Percentiles rank a stretch among this genome's conserved stretches.
These are phyloP conservation scores for Adelosebastes latens DNA, from an alignment of 2,797 vertebrate species.

Conservation along the genomic window DNA sequence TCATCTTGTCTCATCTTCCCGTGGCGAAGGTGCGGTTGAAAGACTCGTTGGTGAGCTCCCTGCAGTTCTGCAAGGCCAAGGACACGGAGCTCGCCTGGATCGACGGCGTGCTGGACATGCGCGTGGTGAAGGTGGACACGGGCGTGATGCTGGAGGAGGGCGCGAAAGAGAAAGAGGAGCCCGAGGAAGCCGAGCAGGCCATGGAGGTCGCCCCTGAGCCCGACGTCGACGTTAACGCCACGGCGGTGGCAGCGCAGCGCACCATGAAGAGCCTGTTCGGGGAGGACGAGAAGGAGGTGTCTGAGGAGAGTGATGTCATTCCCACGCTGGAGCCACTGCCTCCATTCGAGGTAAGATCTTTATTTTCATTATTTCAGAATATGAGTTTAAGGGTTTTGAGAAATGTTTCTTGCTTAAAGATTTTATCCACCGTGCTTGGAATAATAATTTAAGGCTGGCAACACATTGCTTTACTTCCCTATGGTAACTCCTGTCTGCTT, in stretches of 20 bases:
- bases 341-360: constrained; percentile 85
- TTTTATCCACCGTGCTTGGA: neutral
- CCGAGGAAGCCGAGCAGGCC: constrained; percentile 87
- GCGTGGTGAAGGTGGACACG: constrained; percentile 96
- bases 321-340: constrained; percentile 96
- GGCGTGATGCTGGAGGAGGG: constrained; percentile 96
- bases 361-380: neutral
- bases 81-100: constrained; percentile 98
- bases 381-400: neutral
- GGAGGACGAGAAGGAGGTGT: constrained; percentile 93
- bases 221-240: constrained; percentile 81
- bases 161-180: constrained; percentile 90
- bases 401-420: neutral
- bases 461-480: no score
- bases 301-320: constrained; percentile 95
- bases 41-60: constrained; percentile 97
- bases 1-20: neutral
- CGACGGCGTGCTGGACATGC: constrained; percentile 97
- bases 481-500: no score
- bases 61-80: constrained; percentile 98
- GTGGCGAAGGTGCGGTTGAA: constrained; percentile 92
- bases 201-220: constrained; percentile 82
- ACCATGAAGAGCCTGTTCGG: constrained; percentile 95
- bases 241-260: constrained; percentile 87
- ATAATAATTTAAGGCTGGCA: neutral